Evolutionary conservation across 2,113 vertebrate genomes (phyloP).

Genomic region (Sigmodon hispidus): DNA sequence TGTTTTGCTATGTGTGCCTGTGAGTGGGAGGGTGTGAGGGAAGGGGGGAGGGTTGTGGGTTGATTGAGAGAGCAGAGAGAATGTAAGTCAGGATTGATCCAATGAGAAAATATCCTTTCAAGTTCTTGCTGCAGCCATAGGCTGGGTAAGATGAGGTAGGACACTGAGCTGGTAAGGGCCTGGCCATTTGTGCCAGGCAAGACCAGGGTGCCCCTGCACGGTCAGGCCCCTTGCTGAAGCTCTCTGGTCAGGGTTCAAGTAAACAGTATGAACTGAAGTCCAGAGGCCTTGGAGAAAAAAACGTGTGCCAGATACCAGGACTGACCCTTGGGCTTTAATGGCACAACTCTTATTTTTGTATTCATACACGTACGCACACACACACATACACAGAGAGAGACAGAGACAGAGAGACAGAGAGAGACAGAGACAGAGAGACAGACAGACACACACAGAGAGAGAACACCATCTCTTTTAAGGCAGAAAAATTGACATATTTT

Average conservation of each 20-base stretch:
- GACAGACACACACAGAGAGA: too few species aligned
- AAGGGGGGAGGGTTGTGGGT: not conserved
- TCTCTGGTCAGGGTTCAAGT: not conserved
- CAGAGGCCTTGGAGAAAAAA: not conserved
- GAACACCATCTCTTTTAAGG: not conserved
- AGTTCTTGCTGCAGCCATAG: not conserved
- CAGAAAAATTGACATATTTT: not conserved
- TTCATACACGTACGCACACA: too few species aligned
- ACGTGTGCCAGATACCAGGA: not conserved
- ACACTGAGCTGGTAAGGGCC: not conserved
- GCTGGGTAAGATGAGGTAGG: not conserved
- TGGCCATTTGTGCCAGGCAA: not conserved
- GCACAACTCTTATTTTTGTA: not conserved
- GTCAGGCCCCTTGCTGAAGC: not conserved
- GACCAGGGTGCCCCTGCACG: not conserved
- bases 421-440: too few species aligned
- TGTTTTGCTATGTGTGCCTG: slow-evolving; percentile 26
- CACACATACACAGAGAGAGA: too few species aligned
- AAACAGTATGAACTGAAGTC: not conserved
- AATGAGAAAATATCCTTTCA: not conserved
- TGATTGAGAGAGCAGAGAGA: slow-evolving; percentile 31
- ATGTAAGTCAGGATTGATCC: not conserved
- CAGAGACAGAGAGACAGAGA: too few species aligned
- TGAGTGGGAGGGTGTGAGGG: slow-evolving; percentile 41
- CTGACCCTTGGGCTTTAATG: not conserved